phyloP scores from a whole-genome alignment of 2,113 vertebrate genomes.

The Pelvicachromis taeniatus region DNA sequence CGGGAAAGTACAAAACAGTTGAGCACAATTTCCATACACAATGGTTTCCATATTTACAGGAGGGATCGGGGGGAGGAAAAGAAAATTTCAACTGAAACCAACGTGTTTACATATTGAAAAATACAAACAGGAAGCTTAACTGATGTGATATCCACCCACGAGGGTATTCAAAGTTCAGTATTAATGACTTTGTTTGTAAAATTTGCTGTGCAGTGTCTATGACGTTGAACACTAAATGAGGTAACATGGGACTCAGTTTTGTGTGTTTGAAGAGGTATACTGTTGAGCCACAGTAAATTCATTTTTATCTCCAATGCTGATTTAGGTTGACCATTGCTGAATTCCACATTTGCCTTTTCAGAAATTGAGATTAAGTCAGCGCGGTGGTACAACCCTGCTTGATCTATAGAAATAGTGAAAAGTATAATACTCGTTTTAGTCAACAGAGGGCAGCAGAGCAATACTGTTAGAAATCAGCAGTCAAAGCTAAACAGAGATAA shows the following conservation, averaged over 20 bases:
- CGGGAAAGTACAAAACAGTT: conserved; percentile 57
- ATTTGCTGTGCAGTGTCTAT: neutral
- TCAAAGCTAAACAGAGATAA: neutral
- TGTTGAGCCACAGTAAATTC: neutral
- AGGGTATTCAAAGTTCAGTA: neutral
- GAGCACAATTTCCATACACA: conserved; percentile 48
- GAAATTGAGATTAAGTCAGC: neutral
- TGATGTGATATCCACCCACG: neutral
- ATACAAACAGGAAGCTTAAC: neutral
- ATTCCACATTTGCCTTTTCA: neutral
- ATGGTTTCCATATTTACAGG: conserved; percentile 41
- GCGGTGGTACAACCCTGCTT: neutral
- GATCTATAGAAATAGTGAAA: neutral
- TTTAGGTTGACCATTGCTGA: neutral
- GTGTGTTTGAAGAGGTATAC: neutral
- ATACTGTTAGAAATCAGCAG: neutral
- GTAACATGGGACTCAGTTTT: neutral
- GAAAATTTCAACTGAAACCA: neutral
- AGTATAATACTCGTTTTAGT: neutral
- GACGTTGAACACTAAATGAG: neutral
- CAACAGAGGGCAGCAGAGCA: conserved; percentile 49
- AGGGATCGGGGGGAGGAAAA: neutral
- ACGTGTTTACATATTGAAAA: conserved; percentile 3
- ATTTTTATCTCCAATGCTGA: neutral
- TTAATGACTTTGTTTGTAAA: neutral